These are phyloP conservation scores for Vanessa atalanta DNA, from an alignment of 1,140 invertebrate genomes.

Conservation along the genomic window DNA sequence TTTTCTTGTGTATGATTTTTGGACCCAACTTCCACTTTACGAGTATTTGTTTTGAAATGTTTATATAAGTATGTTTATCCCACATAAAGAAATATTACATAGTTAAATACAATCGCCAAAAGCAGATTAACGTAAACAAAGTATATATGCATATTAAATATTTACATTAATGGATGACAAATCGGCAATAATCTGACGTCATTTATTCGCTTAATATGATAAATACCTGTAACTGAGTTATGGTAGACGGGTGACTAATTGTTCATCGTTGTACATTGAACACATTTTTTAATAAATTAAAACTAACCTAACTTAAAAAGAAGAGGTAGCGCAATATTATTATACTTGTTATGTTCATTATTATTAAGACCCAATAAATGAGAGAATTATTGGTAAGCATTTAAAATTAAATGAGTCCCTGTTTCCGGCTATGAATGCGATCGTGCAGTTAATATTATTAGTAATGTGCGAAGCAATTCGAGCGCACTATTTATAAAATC, in stretches of 20 bases:
- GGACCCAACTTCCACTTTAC: too few species aligned
- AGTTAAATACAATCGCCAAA: too few species aligned
- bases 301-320: neutral
- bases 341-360: neutral
- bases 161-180: slow-evolving; percentile 1
- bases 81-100: too few species aligned
- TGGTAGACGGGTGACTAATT: neutral
- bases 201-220: slow-evolving; percentile 2
- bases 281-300: neutral
- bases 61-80: too few species aligned
- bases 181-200: slow-evolving; percentile 2
- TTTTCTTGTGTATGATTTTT: too few species aligned
- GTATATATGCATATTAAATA: neutral
- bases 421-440: slow-evolving; percentile 42
- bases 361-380: neutral
- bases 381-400: neutral
- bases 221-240: neutral
- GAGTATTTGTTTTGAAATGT: too few species aligned
- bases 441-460: slow-evolving; percentile 39
- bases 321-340: neutral
- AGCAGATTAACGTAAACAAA: too few species aligned
- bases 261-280: neutral
- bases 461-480: slow-evolving; percentile 44
- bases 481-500: slow-evolving; percentile 75
- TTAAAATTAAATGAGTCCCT: slow-evolving; percentile 22